Evolutionary conservation across 2,888 invertebrate species (phyloP).

Genomic region (Blomia tropicalis): DNA sequence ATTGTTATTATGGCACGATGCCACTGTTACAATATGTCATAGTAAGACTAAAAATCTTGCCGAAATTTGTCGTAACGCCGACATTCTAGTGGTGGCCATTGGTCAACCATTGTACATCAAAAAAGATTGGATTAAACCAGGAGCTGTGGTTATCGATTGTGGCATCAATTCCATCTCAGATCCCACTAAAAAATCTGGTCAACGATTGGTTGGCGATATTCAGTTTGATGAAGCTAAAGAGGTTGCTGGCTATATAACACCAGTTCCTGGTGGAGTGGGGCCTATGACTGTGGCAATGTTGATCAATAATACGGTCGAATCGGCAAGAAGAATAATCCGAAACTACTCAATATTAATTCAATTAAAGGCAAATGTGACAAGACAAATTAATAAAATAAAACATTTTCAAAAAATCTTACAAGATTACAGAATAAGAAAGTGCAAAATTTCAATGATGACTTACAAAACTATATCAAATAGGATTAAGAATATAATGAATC

Average conservation of each 20-base stretch:
- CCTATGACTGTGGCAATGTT: constrained; percentile 98
- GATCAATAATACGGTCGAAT: constrained; percentile 30
- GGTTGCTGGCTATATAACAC: constrained; percentile 75
- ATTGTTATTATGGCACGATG: constrained; percentile 85
- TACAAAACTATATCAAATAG: no score
- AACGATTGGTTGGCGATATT: constrained; percentile 74
- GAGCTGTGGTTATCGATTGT: constrained; percentile 95
- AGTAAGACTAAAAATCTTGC: constrained; percentile 72
- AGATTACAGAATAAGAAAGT: no score
- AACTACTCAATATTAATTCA: no score
- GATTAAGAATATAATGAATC: no score
- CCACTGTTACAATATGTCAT: constrained; percentile 92
- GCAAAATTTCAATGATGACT: no score
- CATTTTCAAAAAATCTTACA: no score
- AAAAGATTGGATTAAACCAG: constrained; percentile 90
- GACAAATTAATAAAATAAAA: no score
- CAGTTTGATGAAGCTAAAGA: constrained; percentile 59
- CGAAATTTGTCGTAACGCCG: constrained; percentile 46
- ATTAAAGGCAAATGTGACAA: no score
- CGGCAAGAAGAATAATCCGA: constrained; percentile 29
- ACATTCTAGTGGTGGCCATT: constrained; percentile 87
- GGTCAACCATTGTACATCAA: constrained; percentile 76
- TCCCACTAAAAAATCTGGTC: constrained; percentile 47
- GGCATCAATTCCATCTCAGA: constrained; percentile 85
- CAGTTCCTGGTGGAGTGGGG: constrained; percentile 91